Evolutionary conservation across 2,888 invertebrate species (phyloP), one percentile per base, ranked within the genome.

Genomic region (Drosophila quinaria): DNA sequence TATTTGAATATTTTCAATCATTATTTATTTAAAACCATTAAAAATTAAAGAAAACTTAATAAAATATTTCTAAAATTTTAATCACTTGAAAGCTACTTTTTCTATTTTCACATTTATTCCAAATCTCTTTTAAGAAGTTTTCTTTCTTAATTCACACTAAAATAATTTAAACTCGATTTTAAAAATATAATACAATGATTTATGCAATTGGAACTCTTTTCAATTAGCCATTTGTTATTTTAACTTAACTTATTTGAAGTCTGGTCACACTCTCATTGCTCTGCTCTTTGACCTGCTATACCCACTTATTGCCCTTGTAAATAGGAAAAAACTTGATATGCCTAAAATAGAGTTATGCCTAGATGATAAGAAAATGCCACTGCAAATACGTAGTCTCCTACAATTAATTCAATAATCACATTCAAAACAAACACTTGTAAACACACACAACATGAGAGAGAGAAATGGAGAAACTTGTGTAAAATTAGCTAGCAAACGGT

Each of bases 401-500:
- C 55, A 73, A 46, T 74, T 82, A 85, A 78, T 67, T 81, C 63
- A 80, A 74, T 76, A 81, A 73, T 69, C 78, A 70, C 74, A 70
- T 46, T 44, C 44, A 44, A 42, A 44, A 11, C 41, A 22, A 56
- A 44, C 58, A 65, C 61, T 41, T 47, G 41, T 39, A 64, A 41
- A 66, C 49, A 49, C 37, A 55, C 47, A 78, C 68, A 67, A 56
- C 49, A 55, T 9, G 33, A 67, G 17, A 13, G 35, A 15, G 59
- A 67, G 47, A 56, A 22, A 19, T 15, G 11, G 8, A 29, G 25
- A 19, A 61, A 60, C 44, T 66, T 72, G 65, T 80, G 76, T 71
- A 75, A 69, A 76, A 68, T 76, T 87, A 85, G 83, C 72, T 81
- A 87, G 82, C 81, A 58, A 81, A 79, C 68, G 54, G 49, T 49